Conservation (phyloP, 2,113 vertebrate genomes). For the Saccopteryx leptura region DNA sequence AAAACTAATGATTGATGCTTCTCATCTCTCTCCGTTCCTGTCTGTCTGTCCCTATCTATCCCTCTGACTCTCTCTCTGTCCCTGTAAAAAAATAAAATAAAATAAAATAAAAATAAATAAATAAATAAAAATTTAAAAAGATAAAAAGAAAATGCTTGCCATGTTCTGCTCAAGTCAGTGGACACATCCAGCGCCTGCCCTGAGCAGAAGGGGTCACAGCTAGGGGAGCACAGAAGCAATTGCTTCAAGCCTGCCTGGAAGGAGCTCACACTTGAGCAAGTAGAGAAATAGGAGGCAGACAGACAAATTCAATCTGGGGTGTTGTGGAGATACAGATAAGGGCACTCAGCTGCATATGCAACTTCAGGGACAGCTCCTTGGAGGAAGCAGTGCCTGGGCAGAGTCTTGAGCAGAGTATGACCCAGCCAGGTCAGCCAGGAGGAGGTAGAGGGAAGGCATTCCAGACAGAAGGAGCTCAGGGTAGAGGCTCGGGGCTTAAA, state of each 20-base stretch:
- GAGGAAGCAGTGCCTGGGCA: background rate
- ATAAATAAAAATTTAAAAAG: too few species aligned
- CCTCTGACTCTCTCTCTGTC: too few species aligned
- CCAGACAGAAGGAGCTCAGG: background rate
- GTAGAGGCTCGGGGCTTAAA: background rate
- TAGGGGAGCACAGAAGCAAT: background rate
- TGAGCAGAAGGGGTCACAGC: background rate
- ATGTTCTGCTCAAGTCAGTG: background rate
- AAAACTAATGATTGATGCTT: too few species aligned
- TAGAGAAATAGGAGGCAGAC: slow-evolving; percentile 12
- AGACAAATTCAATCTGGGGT: background rate
- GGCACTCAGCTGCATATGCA: background rate
- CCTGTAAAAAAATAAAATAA: too few species aligned
- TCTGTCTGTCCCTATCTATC: too few species aligned
- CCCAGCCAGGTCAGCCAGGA: background rate
- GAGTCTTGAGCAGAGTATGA: background rate
- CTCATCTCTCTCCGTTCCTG: too few species aligned
- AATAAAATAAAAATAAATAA: too few species aligned
- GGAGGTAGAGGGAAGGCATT: background rate
- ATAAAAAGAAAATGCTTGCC: background rate
- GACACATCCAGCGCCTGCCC: background rate
- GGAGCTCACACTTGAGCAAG: background rate
- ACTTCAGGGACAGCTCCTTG: background rate
- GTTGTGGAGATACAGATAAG: background rate
- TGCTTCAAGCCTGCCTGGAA: background rate